These are phyloP conservation scores for Nomada ferruginata DNA, from an alignment of 2,888 invertebrate species.

Conservation along the genomic window DNA sequence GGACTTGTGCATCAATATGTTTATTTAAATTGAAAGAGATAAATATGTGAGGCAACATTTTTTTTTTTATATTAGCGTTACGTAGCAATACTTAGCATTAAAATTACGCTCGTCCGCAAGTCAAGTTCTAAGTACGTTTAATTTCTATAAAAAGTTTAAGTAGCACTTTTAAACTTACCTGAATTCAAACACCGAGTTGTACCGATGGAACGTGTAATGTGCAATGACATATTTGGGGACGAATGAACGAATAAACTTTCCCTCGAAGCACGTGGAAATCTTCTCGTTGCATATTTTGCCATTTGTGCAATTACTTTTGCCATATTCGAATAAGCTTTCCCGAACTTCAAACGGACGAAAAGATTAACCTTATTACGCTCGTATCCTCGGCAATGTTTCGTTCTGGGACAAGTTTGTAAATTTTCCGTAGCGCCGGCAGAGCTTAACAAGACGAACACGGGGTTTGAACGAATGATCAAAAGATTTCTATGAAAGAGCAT, in stretches of 20 bases:
- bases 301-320: conserved; percentile 72
- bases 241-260: conserved; percentile 49
- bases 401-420: conserved; percentile 19
- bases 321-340: conserved; percentile 63
- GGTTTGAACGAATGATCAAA: conserved; percentile 65
- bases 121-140: not conserved
- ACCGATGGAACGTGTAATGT: conserved; percentile 55
- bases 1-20: too few relatives aligned
- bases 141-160: not conserved
- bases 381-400: conserved; percentile 60
- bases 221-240: conserved; percentile 5
- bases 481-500: conserved; percentile 43
- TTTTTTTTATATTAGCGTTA: not conserved
- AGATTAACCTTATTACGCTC: conserved; percentile 49
- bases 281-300: conserved; percentile 60
- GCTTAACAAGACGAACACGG: conserved; percentile 52
- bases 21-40: not conserved
- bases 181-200: conserved; percentile 51
- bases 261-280: conserved; percentile 51
- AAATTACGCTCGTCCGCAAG: not conserved
- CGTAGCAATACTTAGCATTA: not conserved
- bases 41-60: conserved; percentile 3
- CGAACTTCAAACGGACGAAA: not conserved
- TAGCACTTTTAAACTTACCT: conserved; percentile 58
- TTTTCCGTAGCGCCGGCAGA: conserved; percentile 26